These are phyloP conservation scores for Otis tarda DNA, from an alignment of 2,113 vertebrate species.

Conservation along the genomic window DNA sequence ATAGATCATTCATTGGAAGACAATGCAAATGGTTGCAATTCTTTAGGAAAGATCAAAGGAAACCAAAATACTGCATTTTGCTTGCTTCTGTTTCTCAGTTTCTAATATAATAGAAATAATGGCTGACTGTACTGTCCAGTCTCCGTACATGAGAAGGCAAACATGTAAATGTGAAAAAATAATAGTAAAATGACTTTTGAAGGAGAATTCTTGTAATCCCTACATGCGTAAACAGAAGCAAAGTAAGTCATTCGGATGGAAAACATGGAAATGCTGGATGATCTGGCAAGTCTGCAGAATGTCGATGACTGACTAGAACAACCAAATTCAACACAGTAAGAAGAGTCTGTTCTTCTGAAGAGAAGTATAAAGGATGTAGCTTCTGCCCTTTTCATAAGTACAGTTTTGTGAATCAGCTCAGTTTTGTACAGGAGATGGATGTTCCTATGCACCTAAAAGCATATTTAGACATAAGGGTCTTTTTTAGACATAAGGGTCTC, in stretches of 20 bases:
- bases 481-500: neutral
- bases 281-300: neutral
- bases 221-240: neutral
- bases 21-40: neutral
- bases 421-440: neutral
- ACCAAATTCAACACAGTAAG: neutral
- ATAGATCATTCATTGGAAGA: neutral
- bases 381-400: neutral
- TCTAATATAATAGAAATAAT: neutral
- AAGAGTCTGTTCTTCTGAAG: neutral
- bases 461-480: no score
- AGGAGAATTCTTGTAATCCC: neutral
- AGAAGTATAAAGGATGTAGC: neutral
- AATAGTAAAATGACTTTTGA: neutral
- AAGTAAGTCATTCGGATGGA: neutral
- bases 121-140: neutral
- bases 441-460: accelerated
- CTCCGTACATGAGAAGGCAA: neutral
- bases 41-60: neutral
- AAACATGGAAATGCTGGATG: neutral
- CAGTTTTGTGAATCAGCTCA: neutral
- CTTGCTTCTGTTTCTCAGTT: neutral
- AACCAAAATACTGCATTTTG: neutral
- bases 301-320: neutral
- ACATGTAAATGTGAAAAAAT: no score